Evolutionary conservation across 2,888 invertebrate species (phyloP), one percentile per base, ranked within the genome.

Genomic region (Pristionchus arcanus): DNA sequence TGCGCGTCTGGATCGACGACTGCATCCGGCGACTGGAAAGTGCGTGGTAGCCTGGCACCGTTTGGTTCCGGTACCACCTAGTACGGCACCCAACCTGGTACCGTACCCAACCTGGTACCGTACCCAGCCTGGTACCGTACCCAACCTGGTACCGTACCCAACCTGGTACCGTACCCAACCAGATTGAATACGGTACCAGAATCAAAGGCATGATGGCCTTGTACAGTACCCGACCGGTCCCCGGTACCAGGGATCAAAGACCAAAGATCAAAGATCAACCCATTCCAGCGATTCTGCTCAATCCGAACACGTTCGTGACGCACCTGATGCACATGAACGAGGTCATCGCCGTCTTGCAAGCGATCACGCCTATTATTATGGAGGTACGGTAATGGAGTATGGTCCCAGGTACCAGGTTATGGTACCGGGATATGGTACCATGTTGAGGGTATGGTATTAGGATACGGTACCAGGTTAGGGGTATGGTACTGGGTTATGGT

Each of bases 1-100:
- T 77, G 77, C 77, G 77, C 42, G 25, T 68, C 21, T 93, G 93
- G 93, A 91, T 93, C 90, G 93, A 93, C 88, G 92, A 92, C 74
- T 89, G 91, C 63, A 90, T 93, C 77, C 91, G 92, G 88, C 90
- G 92, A n/a, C 89, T 93, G 28, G 91, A 93, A 84, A 74, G 91
- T 91, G 21, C 63, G 90, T 90, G 83, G 21, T 16, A 42, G 77
- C 9, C 42, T 55, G 77, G 53, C n/a, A n/a, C n/a, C n/a, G n/a
- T n/a, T n/a, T n/a, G n/a, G n/a, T n/a, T n/a, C n/a, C n/a, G n/a
- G n/a, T n/a, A n/a, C n/a, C n/a, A n/a, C n/a, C n/a, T n/a, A n/a
- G n/a, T n/a, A n/a, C n/a, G n/a, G n/a, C n/a, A n/a, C n/a, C 42
- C 42, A 42, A 42, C 42, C 42, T 42, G 42, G 9, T 42, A 42